Evolutionary conservation across 2,113 vertebrate species (phyloP).

Genomic region (Coturnix japonica): DNA sequence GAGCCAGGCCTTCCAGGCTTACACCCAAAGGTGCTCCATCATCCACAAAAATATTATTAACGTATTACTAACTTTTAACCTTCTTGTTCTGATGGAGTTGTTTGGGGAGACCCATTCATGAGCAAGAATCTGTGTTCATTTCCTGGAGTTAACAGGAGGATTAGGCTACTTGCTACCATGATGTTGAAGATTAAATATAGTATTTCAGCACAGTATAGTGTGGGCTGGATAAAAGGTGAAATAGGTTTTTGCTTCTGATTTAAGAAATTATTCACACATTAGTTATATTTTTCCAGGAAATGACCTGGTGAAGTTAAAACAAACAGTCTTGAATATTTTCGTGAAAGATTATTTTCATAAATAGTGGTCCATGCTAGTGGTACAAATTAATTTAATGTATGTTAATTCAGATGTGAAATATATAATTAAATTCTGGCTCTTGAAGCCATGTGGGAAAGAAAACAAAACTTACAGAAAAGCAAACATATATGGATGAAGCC

Average conservation of each 20-base stretch:
- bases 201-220: not conserved
- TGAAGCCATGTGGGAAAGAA: not conserved
- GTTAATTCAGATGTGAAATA: not conserved
- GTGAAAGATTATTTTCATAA: slow-evolving; percentile 28
- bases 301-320: slow-evolving; percentile 15
- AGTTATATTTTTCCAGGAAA: not conserved
- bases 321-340: not conserved
- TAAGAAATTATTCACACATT: not conserved
- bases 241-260: not conserved
- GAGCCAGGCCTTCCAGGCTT: not conserved
- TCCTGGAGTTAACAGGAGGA: slow-evolving; percentile 16
- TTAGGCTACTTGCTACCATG: slow-evolving; percentile 16
- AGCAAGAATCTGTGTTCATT: not conserved
- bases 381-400: slow-evolving; percentile 23
- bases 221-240: not conserved
- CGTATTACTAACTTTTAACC: not conserved
- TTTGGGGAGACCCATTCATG: not conserved
- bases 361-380: not conserved
- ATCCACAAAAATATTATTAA: not conserved
- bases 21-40: not conserved
- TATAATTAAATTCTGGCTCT: slow-evolving; percentile 23
- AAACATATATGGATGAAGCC: not conserved
- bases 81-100: not conserved
- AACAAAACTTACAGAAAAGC: not conserved
- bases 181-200: slow-evolving; percentile 1